Evolutionary conservation across 2,888 invertebrate genomes (phyloP).

Genomic region (Cheilosia grossa): DNA sequence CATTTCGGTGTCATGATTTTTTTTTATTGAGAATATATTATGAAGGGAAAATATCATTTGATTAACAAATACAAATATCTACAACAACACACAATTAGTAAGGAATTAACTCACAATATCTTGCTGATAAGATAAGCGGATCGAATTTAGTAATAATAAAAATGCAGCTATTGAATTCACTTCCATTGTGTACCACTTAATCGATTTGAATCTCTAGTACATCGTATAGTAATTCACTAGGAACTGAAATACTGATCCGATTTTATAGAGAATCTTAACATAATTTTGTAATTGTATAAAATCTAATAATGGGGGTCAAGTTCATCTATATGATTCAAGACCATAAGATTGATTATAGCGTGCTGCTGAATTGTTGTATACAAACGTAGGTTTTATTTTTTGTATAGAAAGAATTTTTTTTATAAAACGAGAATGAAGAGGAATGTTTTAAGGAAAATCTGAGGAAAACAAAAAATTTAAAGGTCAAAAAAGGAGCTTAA

Average conservation of each 20-base stretch:
- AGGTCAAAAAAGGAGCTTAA: too few relatives aligned
- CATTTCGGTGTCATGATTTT: not conserved
- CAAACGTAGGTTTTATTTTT: not conserved
- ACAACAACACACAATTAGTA: not conserved
- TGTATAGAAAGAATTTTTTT: too few relatives aligned
- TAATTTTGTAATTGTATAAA: not conserved
- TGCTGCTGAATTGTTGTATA: not conserved
- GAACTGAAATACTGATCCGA: slow-evolving; percentile 30
- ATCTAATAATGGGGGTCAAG: slow-evolving; percentile 7
- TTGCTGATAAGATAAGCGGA: slow-evolving; percentile 44
- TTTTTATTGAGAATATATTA: not conserved
- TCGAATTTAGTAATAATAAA: slow-evolving; percentile 24
- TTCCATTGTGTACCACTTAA: not conserved
- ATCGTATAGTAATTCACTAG: slow-evolving; percentile 22
- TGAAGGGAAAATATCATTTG: not conserved
- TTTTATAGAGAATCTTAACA: slow-evolving; percentile 20
- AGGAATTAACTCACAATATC: slow-evolving; percentile 43
- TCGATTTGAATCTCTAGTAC: slow-evolving; percentile 15
- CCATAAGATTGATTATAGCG: slow-evolving; percentile 21
- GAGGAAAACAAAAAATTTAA: too few relatives aligned
- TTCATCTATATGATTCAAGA: slow-evolving; percentile 5
- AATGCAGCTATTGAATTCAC: slow-evolving; percentile 5
- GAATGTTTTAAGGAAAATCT: too few relatives aligned
- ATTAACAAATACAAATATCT: not conserved
- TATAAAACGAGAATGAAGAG: too few relatives aligned